Evolutionary conservation across 2,888 invertebrate species (phyloP).

Genomic region (Allophyes oxyacanthae): DNA sequence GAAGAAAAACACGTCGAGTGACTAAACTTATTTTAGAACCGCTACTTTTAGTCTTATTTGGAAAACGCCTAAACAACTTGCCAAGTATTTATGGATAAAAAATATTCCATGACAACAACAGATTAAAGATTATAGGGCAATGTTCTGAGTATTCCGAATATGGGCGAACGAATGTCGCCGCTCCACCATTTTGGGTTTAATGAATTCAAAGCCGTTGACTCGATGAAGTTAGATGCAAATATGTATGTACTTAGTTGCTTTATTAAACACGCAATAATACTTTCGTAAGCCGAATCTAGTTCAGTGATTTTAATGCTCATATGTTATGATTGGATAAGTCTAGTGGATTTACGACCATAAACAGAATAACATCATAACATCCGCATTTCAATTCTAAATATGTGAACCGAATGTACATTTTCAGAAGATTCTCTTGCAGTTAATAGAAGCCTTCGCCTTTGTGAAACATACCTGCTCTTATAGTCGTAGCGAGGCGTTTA

Average conservation of each 20-base stretch:
- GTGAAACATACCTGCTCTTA: slow-evolving; percentile 13
- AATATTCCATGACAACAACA: slow-evolving; percentile 54
- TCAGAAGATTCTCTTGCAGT: slow-evolving; percentile 5
- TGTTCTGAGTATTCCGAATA: slow-evolving; percentile 67
- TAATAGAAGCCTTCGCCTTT: slow-evolving; percentile 18
- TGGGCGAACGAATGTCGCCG: slow-evolving; percentile 63
- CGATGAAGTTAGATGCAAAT: slow-evolving; percentile 58
- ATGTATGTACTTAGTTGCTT: slow-evolving; percentile 37
- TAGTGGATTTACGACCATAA: slow-evolving; percentile 22
- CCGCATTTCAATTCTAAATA: not conserved
- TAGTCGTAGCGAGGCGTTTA: slow-evolving; percentile 14
- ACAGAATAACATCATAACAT: not conserved
- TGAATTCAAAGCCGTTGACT: slow-evolving; percentile 66
- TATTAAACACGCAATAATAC: slow-evolving; percentile 53
- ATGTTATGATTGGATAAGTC: slow-evolving; percentile 36
- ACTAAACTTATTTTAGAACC: slow-evolving; percentile 30
- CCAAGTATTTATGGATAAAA: slow-evolving; percentile 47
- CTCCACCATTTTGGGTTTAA: slow-evolving; percentile 64
- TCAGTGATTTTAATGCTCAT: slow-evolving; percentile 50
- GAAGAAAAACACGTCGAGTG: slow-evolving; percentile 23
- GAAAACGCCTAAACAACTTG: slow-evolving; percentile 32
- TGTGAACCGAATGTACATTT: slow-evolving; percentile 10
- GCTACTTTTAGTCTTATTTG: slow-evolving; percentile 40
- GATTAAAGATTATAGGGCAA: slow-evolving; percentile 70
- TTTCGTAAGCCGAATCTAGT: slow-evolving; percentile 56